These are phyloP conservation scores for Lerista edwardsae DNA, from an alignment of 2,797 vertebrate genomes.

Conservation along the genomic window DNA sequence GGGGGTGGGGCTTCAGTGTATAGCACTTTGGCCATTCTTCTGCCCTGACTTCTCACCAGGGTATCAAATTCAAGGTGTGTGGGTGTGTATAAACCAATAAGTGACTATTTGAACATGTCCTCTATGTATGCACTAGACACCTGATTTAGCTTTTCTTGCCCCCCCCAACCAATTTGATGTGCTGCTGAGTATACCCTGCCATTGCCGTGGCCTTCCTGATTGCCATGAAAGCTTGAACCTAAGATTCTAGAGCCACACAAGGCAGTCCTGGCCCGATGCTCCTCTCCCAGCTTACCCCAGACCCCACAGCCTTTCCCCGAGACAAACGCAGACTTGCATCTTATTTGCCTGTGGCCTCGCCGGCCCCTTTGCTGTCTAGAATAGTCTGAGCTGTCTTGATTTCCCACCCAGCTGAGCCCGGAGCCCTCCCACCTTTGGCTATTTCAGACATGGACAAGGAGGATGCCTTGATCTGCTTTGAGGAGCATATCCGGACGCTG, in stretches of 20 bases:
- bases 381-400: background rate
- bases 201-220: background rate
- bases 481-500: constrained; percentile 78
- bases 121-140: background rate
- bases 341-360: background rate
- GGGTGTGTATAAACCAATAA: no score
- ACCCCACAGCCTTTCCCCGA: background rate
- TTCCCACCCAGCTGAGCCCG: constrained; percentile 11
- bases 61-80: background rate
- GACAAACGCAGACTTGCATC: background rate
- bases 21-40: background rate
- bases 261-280: background rate
- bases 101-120: background rate
- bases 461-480: constrained; percentile 79
- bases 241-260: no score
- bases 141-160: background rate
- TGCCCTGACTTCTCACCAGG: no score
- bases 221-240: background rate
- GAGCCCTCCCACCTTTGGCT: constrained; percentile 1
- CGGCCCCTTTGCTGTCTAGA: background rate
- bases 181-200: background rate
- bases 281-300: background rate
- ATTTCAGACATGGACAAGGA: constrained; percentile 79
- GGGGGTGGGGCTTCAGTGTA: background rate
- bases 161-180: background rate